Percentiles rank a stretch among this genome's conserved stretches.
These are phyloP conservation scores for Plecotus auritus DNA, from an alignment of 2,113 vertebrate genomes.

Conservation along the genomic window DNA sequence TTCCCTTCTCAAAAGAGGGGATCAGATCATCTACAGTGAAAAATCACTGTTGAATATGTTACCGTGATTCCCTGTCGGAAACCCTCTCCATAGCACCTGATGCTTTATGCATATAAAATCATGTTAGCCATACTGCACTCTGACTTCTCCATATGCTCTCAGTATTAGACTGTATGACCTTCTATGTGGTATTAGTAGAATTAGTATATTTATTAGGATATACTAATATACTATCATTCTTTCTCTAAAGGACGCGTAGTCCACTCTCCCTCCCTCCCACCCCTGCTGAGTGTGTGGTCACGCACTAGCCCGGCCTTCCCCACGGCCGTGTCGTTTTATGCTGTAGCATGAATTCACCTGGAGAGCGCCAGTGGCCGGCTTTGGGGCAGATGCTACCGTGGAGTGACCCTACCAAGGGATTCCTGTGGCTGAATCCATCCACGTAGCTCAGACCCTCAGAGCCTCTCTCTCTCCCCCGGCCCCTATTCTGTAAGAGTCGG, in stretches of 20 bases:
- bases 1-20: background rate
- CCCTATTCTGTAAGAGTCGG: background rate
- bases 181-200: background rate
- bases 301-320: background rate
- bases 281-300: background rate
- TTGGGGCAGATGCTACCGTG: background rate
- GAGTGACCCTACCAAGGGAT: background rate
- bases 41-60: background rate
- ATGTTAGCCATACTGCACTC: background rate
- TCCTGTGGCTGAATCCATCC: background rate
- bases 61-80: background rate
- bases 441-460: background rate
- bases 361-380: too few relatives aligned
- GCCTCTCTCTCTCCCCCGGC: background rate
- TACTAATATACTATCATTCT: background rate
- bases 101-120: background rate
- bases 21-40: background rate
- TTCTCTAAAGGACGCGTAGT: background rate
- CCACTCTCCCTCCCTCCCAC: accelerated
- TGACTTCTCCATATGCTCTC: background rate
- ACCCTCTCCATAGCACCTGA: background rate
- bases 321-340: accelerated
- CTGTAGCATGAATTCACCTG: accelerated
- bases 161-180: background rate
- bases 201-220: background rate